Conservation (phyloP, 2,113 vertebrate species). For the Pholis gunnellus region DNA sequence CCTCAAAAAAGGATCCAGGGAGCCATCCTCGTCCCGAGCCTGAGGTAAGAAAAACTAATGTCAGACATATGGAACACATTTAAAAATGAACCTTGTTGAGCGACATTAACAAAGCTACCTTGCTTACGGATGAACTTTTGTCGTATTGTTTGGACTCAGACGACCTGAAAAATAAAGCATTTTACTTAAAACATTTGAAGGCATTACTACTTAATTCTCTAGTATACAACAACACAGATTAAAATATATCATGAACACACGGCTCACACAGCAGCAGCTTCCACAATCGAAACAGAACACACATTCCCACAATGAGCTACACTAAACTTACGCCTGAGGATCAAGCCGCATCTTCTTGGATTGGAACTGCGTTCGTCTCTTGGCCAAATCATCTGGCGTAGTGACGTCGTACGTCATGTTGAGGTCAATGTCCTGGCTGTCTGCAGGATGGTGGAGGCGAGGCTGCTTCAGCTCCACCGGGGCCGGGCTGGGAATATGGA, state of each 20-base stretch:
- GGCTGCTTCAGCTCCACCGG: conserved; percentile 88
- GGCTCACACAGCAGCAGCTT: background rate
- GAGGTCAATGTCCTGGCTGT: conserved; percentile 88
- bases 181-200: background rate
- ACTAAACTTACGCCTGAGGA: conserved; percentile 83
- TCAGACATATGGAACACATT: background rate
- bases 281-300: background rate
- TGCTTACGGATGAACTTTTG: conserved; percentile 55
- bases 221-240: background rate
- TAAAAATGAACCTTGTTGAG: background rate
- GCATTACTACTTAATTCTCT: background rate
- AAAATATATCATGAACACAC: background rate
- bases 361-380: conserved; percentile 58
- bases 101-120: conserved; percentile 57
- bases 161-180: conserved; percentile 53
- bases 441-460: conserved; percentile 81
- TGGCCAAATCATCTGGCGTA: conserved; percentile 85
- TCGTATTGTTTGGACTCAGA: conserved; percentile 52
- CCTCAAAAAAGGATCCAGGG: conserved; percentile 88
- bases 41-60: conserved; percentile 7
- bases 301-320: background rate
- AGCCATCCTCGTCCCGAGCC: conserved; percentile 74
- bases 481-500: conserved; percentile 82
- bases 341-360: conserved; percentile 90
- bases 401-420: conserved; percentile 88